Conservation (phyloP, 1,140 invertebrate genomes). For the Drosophila kepulauana region DNA sequence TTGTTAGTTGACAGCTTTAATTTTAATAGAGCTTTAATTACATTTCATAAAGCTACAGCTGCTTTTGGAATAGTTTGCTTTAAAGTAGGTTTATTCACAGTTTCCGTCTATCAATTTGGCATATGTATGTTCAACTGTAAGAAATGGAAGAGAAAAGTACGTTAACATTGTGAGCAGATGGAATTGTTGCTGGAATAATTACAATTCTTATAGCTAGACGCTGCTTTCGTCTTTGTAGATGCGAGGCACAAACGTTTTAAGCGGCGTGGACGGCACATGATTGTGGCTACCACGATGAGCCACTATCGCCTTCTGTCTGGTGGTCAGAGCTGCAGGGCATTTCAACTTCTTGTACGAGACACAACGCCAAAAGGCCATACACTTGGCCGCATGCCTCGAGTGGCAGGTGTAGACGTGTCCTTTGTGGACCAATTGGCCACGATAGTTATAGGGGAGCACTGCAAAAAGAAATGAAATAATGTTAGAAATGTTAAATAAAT, state of each 20-base stretch:
- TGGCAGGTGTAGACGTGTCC: slow-evolving; percentile 60
- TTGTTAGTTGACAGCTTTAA: too few species aligned
- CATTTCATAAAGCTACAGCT: too few species aligned
- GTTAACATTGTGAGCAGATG: neutral
- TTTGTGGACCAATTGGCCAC: slow-evolving; percentile 69
- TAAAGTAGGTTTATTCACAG: neutral
- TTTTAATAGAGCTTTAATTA: too few species aligned
- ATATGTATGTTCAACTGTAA: neutral
- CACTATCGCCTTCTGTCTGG: slow-evolving; percentile 55
- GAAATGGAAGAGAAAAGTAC: neutral
- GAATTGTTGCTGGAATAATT: neutral
- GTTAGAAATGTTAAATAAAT: neutral
- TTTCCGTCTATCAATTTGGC: neutral
- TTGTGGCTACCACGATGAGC: slow-evolving; percentile 55
- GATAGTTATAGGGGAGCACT: slow-evolving; percentile 67
- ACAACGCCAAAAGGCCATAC: slow-evolving; percentile 71
- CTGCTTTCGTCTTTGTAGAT: slow-evolving; percentile 10
- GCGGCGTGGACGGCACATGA: slow-evolving; percentile 50
- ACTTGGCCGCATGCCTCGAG: slow-evolving; percentile 42
- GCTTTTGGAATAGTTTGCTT: too few species aligned
- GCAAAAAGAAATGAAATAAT: slow-evolving; percentile 6
- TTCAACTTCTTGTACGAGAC: slow-evolving; percentile 54
- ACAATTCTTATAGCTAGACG: slow-evolving; percentile 2
- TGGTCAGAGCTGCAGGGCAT: slow-evolving; percentile 60
- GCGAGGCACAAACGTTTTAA: slow-evolving; percentile 63